Evolutionary conservation across 2,888 invertebrate genomes (phyloP), one percentile per base, ranked within the genome.

Genomic region (Eupithecia inturbata): DNA sequence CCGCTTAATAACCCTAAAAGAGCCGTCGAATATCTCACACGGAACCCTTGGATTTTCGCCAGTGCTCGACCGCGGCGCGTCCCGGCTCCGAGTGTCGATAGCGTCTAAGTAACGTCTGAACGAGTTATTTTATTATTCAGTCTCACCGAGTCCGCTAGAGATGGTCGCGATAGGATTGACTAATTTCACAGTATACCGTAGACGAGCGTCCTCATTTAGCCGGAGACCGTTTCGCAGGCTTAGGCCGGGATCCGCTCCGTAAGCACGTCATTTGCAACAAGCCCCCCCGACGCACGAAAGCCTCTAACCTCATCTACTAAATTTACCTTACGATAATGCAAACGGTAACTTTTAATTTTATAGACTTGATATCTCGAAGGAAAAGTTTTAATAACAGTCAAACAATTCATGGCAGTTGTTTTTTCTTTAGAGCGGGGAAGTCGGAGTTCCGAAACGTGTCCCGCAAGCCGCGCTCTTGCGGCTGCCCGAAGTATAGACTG

Each of bases 111-210:
- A 82, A 84, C 84, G 86, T 84, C 85, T 89, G 89, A 88, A 90
- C 87, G 88, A 91, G 91, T 92, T 92, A 93, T 93, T 93, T 92
- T 91, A 93, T 94, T 94, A 93, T 93, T 93, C 92, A 89, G 89
- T 85, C 85, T 87, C 87, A 84, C 86, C 86, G 87, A 87, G 85
- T 88, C 83, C 86, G 83, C 85, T 87, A 83, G 84, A 91, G 91
- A 93, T 92, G 87, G 85, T 84, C 81, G 86, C 86, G 91, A 92
- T 93, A 92, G 90, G 88, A 92, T 91, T 91, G 92, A 92, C 92
- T 92, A 94, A 93, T 93, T 93, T 90, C 85, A 88, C 87, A 91
- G 88, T 91, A 88, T 89, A 87, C 87, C 86, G 88, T 84, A 85
- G 89, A 85, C 84, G 85, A 81, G 84, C 89, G 80, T 87, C 89